Conservation (phyloP, 2,113 vertebrate genomes). For the Vulpes lagopus region DNA sequence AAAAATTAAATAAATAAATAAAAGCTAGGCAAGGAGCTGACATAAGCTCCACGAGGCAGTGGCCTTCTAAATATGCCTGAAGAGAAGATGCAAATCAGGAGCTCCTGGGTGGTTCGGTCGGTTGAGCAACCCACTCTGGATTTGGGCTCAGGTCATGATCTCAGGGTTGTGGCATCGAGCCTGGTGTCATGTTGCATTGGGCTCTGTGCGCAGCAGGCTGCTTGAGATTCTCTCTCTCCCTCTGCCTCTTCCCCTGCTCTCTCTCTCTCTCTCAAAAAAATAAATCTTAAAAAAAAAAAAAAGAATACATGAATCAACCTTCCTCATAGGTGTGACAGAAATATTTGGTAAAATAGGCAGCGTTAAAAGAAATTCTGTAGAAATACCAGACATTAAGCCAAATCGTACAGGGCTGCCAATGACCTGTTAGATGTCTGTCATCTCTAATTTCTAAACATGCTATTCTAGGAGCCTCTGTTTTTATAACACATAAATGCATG, state of each 20-base stretch:
- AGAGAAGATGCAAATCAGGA: background rate
- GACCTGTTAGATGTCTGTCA: slow-evolving; percentile 55
- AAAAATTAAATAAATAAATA: no score
- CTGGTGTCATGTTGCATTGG: no score
- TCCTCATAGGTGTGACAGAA: slow-evolving; percentile 38
- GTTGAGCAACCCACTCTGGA: background rate
- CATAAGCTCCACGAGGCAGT: background rate
- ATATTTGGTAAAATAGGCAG: slow-evolving; percentile 36
- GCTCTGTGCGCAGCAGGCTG: background rate
- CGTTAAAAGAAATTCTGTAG: slow-evolving; percentile 40
- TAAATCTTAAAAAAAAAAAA: background rate
- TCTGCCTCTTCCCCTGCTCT: background rate
- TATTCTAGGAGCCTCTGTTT: slow-evolving; percentile 77
- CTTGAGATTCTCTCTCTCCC: background rate
- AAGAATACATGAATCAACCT: background rate
- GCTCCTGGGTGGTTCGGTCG: background rate
- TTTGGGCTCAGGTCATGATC: background rate
- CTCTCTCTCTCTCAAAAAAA: background rate
- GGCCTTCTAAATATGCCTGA: background rate
- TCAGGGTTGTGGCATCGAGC: background rate
- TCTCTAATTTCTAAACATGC: slow-evolving; percentile 74
- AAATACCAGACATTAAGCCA: slow-evolving; percentile 51
- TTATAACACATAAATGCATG: slow-evolving; percentile 68
- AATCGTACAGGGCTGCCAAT: slow-evolving; percentile 60
- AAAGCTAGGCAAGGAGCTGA: background rate